Evolutionary conservation across 2,113 vertebrate genomes (phyloP), one percentile per base, ranked within the genome.

Genomic region (Physeter macrocephalus): DNA sequence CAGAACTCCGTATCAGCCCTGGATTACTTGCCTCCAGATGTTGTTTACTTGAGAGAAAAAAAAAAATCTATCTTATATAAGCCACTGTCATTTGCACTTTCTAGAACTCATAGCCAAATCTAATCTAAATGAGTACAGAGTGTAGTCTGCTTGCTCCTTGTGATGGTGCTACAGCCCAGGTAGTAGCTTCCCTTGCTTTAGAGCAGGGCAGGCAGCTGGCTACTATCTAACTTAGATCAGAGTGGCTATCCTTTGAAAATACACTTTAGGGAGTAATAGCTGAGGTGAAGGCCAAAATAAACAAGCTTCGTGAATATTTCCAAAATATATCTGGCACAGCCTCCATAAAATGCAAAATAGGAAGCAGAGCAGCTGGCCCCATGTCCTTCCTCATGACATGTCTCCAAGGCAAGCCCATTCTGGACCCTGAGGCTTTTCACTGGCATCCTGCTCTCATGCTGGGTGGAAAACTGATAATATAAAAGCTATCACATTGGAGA

Each of bases 271-370:
- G 15, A 82, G 49, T 31, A 43, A 49, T 39, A 93, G 59, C 31
- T 8, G 23, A 98, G 43, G 43, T 71, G 66, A 97, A 93, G 80
- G 81, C 39, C 83, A 83, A 49, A 93, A 96, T 61, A 67, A 97
- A 94, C 12, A 41, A 86, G 54, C 27, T 90, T 43, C 39, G 43
- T 31, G 87, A 71, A 23, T 85, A 91, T 71, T 93, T 94, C 66
- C 59, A 91, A 85, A 95, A 80, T 57, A 81, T 39, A 52, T 49
- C 64, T 77, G 46, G 64, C 57, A 96, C 0, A 39, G 20, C 41
- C 39, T 82, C 57, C 59, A 92, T 62, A 62, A 93, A 88, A 94
- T 67, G 12, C 13, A 86, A 91, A 86, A 39, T 3, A 83, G 67
- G 54, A 83, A 90, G 74, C 61, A 57, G 61, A 74, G 27, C 15